Evolutionary conservation across 2,888 invertebrate species (phyloP).

Genomic region (Ornithoptera priamus): DNA sequence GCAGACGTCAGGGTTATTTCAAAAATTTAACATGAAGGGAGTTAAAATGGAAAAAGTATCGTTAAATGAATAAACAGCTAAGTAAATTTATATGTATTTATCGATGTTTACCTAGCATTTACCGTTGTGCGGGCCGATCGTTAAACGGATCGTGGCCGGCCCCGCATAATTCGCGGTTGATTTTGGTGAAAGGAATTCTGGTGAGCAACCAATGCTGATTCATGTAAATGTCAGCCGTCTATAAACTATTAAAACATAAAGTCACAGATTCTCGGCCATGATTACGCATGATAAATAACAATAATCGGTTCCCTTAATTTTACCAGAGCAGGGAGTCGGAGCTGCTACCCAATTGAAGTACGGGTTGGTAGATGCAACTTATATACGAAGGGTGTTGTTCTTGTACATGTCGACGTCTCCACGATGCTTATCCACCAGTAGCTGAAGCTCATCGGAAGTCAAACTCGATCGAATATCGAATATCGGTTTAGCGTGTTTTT

Average conservation of each 20-base stretch:
- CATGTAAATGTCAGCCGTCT: conserved; percentile 40
- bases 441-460: no score
- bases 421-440: no score
- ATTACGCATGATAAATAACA: conserved; percentile 5
- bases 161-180: conserved; percentile 38
- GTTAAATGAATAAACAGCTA: conserved; percentile 16
- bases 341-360: no score
- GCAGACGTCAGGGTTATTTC: conserved; percentile 2
- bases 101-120: conserved; percentile 27
- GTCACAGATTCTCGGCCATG: conserved; percentile 15
- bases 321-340: no score
- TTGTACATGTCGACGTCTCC: no score
- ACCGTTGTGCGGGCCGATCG: conserved; percentile 38
- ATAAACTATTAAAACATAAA: conserved; percentile 22
- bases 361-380: no score
- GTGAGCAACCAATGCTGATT: conserved; percentile 40
- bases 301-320: no score
- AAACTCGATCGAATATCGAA: no score
- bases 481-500: no score
- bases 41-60: not conserved
- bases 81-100: conserved; percentile 9
- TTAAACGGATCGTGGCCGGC: conserved; percentile 47
- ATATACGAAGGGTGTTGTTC: no score
- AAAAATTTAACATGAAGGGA: conserved; percentile 7
- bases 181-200: conserved; percentile 51